Evolutionary conservation across 2,113 vertebrate species (phyloP), one percentile per base, ranked within the genome.

Genomic region (Acanthisitta chloris): DNA sequence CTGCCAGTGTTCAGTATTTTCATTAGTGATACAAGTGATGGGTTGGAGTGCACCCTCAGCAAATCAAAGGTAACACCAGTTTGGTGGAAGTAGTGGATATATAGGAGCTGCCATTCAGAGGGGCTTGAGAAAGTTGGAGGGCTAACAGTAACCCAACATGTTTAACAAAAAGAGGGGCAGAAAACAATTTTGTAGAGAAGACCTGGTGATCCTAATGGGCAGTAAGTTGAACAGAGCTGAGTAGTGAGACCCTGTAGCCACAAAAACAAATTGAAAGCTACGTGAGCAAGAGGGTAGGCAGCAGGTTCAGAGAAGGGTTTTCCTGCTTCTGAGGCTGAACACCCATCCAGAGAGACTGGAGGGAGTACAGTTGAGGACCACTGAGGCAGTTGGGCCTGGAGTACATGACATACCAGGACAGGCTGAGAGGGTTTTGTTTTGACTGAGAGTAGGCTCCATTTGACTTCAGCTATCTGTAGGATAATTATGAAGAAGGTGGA

Each of bases 341-440:
- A 40, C 11, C 29, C 29, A 6, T 34, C 25, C 23, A 42, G 36
- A 25, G 61, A 19, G 33, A 40, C 42, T 42, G 40, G 9, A 76
- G 38, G 46, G 17, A 71, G 21, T 19, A 4, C 4, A 42, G 43
- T 2, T 0, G 0, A 74, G 45, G 58, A 31, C 18, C 6, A 3
- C 14, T 1, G 3, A 34, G 40, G 16, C 45, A 14, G 4, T 29
- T 83, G 33, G 4, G 8, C 46, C 49, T 65, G 71, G n/a, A 82
- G 36, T 13, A 13, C 1, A 0, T 29, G 6, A 3, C 8, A 0
- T 62, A 64, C 2, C 14, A 38, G 20, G 19, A 67, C 14, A 33
- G 19, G 13, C 71, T 82, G 25, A 2, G 1, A 82, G 33, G 8
- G 3, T 26, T 42, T 11, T 42, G 43, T 57, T 51, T 46, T 2